Conservation (phyloP, 2,113 vertebrate species). For the Tricholaema leucomelas region DNA sequence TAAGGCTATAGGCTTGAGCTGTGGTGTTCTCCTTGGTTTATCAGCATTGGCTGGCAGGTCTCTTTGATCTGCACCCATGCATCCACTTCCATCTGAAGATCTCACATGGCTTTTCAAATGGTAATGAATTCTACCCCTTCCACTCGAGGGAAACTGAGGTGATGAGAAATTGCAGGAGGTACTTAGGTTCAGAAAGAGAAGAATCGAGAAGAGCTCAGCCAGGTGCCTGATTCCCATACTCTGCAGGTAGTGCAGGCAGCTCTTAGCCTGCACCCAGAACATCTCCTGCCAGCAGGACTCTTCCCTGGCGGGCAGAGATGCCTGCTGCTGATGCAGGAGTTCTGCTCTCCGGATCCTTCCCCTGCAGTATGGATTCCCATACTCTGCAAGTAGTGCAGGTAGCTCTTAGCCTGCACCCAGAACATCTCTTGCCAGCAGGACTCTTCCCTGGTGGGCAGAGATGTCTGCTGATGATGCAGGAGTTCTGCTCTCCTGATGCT, state of each 20-base stretch:
- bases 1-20: conserved; percentile 12
- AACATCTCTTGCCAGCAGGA: not conserved
- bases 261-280: conserved; percentile 1
- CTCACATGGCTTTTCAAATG: conserved; percentile 51
- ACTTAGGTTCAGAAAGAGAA: not conserved
- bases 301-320: conserved; percentile 11
- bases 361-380: not conserved
- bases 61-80: conserved; percentile 47
- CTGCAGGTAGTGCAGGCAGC: conserved; percentile 40
- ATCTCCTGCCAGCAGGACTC: not conserved
- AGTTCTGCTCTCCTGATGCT: not conserved
- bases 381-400: not conserved
- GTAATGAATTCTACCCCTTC: conserved; percentile 36
- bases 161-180: conserved; percentile 52
- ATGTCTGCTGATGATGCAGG: conserved; percentile 32
- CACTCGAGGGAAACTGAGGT: conserved; percentile 35
- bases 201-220: not conserved
- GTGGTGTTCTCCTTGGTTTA: conserved; percentile 9
- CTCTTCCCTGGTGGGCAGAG: not conserved
- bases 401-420: conserved; percentile 9
- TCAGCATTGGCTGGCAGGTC: not conserved
- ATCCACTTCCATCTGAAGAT: conserved; percentile 9
- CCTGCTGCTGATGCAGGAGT: conserved; percentile 18
- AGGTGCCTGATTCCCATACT: not conserved
- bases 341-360: not conserved